Conservation (phyloP, 2,797 vertebrate genomes). For the Manis javanica region DNA sequence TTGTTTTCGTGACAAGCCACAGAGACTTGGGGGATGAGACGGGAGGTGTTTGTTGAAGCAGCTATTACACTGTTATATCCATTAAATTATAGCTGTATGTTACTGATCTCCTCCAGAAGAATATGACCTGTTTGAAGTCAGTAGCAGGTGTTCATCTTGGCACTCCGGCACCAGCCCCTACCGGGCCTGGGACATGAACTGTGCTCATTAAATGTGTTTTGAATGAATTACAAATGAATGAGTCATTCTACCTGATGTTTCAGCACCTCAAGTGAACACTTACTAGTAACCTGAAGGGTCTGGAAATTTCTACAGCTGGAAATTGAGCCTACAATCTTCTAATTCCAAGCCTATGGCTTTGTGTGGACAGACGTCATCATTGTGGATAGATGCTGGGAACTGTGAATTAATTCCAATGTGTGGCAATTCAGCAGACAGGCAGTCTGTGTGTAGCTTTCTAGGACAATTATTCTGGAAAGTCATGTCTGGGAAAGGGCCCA, state of each 20-base stretch:
- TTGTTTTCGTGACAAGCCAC: neutral
- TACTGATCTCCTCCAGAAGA: conserved; percentile 21
- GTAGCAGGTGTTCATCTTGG: neutral
- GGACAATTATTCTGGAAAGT: conserved; percentile 80
- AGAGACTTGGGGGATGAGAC: neutral
- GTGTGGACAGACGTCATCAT: neutral
- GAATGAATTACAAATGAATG: conserved; percentile 61
- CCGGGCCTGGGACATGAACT: neutral
- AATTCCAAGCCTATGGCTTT: neutral
- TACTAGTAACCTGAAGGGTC: conserved; percentile 12
- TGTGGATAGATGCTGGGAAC: neutral
- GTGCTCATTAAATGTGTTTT: conserved; percentile 46
- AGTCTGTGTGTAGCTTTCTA: conserved; percentile 71
- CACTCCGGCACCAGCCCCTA: neutral
- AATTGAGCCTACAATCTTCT: conserved; percentile 34
- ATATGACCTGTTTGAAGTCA: neutral
- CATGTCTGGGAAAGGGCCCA: conserved; percentile 79
- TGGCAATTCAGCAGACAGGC: conserved; percentile 51
- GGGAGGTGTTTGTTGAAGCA: neutral
- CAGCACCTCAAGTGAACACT: conserved; percentile 45
- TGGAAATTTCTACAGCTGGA: conserved; percentile 51
- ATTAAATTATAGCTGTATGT: neutral
- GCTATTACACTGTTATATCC: neutral
- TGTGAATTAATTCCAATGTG: conserved; percentile 27
- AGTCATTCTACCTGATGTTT: conserved; percentile 65